These are phyloP conservation scores for Frankliniella fusca DNA, from an alignment of 2,888 invertebrate species.

Conservation along the genomic window DNA sequence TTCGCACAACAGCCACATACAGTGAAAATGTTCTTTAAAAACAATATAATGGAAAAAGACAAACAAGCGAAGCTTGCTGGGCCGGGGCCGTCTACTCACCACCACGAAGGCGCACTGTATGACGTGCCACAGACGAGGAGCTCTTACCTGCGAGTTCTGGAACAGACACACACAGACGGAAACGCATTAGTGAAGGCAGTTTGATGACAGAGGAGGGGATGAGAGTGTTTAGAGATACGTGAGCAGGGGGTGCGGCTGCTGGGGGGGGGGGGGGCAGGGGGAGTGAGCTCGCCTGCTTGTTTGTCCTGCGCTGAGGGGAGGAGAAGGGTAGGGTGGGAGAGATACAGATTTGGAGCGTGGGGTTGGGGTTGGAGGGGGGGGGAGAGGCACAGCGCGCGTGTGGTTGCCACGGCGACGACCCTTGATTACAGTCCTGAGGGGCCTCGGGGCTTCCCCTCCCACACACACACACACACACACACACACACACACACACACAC, in stretches of 20 bases:
- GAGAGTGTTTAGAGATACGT: no score
- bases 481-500: background rate
- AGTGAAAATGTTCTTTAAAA: no score
- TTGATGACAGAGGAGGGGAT: background rate
- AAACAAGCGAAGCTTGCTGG: no score
- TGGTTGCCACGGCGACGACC: slow-evolving; percentile 1
- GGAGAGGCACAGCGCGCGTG: background rate
- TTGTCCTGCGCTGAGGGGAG: background rate
- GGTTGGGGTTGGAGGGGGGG: background rate
- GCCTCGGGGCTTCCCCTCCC: background rate
- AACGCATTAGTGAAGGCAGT: no score
- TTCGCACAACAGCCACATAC: no score
- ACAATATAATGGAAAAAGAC: no score
- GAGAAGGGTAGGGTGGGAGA: background rate
- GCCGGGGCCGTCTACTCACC: no score
- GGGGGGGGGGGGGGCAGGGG: background rate
- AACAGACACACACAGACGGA: background rate
- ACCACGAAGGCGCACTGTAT: no score
- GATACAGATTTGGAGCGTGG: background rate
- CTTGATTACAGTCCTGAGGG: slow-evolving; percentile 19
- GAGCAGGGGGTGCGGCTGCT: background rate
- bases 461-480: background rate
- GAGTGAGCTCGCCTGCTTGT: background rate
- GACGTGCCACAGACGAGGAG: no score
- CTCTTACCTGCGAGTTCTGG: background rate